Evolutionary conservation across 30 jellyfish, hydroid and myxozoan species (phyloP).

Genomic region (Chironex yamaguchii): DNA sequence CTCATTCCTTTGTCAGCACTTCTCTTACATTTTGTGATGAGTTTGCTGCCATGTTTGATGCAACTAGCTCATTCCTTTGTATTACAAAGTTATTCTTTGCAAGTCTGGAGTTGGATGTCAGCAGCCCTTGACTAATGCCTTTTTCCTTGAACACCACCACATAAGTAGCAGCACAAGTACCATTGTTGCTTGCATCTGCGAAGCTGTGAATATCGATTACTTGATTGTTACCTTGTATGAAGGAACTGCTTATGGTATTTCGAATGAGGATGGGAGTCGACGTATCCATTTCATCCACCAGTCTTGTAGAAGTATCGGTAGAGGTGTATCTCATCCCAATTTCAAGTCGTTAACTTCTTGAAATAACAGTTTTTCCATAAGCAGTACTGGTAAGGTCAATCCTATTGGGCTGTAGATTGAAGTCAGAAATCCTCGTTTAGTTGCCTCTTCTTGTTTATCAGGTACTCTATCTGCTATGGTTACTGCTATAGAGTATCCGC

Average conservation of each 20-base stretch:
- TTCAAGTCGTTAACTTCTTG: not conserved
- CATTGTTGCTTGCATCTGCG: not conserved
- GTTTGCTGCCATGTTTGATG: not conserved
- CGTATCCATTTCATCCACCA: not conserved
- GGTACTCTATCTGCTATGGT: not conserved
- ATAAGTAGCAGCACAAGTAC: not conserved
- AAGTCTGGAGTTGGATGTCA: not conserved
- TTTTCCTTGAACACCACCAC: not conserved
- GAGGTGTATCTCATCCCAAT: not conserved
- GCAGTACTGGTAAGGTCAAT: not conserved
- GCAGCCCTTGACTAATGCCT: not conserved
- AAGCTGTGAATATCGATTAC: not conserved
- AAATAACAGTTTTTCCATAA: not conserved
- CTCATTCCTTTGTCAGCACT: too few species aligned
- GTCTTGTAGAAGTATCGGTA: not conserved
- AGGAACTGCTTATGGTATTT: not conserved
- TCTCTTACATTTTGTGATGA: not conserved
- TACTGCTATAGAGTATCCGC: too few species aligned
- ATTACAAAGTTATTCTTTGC: not conserved
- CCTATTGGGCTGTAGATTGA: not conserved
- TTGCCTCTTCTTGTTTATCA: not conserved
- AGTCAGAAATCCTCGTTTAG: not conserved
- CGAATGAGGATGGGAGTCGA: not conserved
- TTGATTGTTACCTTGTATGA: not conserved
- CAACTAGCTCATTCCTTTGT: not conserved